Evolutionary conservation across 2,888 invertebrate genomes (phyloP).

Genomic region (Hydrotaea diabolus): DNA sequence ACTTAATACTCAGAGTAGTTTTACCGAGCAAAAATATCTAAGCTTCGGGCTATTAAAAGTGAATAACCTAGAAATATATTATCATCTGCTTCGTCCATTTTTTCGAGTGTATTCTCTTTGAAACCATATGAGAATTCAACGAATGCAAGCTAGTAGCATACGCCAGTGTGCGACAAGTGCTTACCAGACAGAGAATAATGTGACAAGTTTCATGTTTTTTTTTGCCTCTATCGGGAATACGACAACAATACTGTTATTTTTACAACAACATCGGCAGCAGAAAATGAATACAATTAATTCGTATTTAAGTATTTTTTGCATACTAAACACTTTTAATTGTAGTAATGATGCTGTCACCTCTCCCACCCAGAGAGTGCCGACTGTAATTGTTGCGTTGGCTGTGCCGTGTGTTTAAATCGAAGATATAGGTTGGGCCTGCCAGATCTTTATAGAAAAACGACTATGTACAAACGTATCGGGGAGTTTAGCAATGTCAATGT

Average conservation of each 20-base stretch:
- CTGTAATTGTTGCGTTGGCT: neutral
- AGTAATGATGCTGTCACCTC: constrained; percentile 15
- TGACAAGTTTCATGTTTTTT: neutral
- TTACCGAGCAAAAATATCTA: too few relatives aligned
- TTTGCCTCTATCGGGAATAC: neutral
- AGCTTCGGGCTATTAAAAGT: too few relatives aligned
- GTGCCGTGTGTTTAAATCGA: neutral
- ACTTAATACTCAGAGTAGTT: too few relatives aligned
- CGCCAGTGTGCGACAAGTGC: too few relatives aligned
- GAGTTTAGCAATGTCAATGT: constrained; percentile 26
- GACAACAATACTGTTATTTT: constrained; percentile 20
- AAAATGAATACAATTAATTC: constrained; percentile 20
- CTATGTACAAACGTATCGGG: neutral
- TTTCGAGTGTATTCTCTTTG: constrained; percentile 6
- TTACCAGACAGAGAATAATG: constrained; percentile 14
- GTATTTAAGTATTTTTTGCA: neutral
- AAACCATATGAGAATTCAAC: too few relatives aligned
- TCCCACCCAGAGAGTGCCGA: neutral
- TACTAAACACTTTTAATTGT: constrained; percentile 20
- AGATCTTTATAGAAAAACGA: neutral
- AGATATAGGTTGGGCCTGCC: constrained; percentile 6
- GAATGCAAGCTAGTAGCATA: too few relatives aligned
- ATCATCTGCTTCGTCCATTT: too few relatives aligned
- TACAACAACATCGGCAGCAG: neutral
- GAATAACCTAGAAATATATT: too few relatives aligned